These are phyloP conservation scores for Cephus sareptanus DNA, from an alignment of 2,888 invertebrate species.

Conservation along the genomic window DNA sequence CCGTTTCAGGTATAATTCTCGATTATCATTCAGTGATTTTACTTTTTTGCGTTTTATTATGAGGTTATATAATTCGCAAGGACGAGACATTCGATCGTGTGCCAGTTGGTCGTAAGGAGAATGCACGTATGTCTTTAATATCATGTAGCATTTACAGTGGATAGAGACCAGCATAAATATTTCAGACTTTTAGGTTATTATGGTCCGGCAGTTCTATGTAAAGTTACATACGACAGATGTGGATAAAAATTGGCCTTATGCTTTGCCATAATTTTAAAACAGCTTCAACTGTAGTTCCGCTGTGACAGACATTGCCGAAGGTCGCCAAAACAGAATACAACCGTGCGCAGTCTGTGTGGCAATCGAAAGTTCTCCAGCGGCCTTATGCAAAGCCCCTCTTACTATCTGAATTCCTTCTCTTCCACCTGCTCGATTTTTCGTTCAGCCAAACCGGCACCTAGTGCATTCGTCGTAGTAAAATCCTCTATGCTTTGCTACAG, in stretches of 20 bases:
- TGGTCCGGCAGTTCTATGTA: not conserved
- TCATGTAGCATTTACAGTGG: not conserved
- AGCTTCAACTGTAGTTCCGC: not conserved
- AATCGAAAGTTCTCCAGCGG: not conserved
- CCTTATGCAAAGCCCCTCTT: not conserved
- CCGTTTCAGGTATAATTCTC: not conserved
- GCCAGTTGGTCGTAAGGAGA: not conserved
- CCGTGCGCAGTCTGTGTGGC: not conserved
- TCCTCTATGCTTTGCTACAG: not conserved
- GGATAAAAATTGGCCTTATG: not conserved
- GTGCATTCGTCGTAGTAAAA: not conserved
- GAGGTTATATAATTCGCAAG: not conserved
- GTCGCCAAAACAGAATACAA: not conserved
- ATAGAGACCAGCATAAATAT: not conserved
- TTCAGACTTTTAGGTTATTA: not conserved
- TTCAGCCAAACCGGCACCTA: not conserved
- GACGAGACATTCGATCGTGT: not conserved
- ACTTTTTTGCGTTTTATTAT: not conserved
- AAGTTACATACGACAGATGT: not conserved
- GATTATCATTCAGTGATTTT: not conserved
- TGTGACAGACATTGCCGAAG: not conserved
- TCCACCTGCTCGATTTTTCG: not conserved
- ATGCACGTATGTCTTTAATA: not conserved
- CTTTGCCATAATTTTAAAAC: not conserved
- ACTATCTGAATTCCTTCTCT: not conserved